Evolutionary conservation across 2,113 vertebrate species (phyloP), one percentile per base, ranked within the genome.

Genomic region (Sorex araneus): DNA sequence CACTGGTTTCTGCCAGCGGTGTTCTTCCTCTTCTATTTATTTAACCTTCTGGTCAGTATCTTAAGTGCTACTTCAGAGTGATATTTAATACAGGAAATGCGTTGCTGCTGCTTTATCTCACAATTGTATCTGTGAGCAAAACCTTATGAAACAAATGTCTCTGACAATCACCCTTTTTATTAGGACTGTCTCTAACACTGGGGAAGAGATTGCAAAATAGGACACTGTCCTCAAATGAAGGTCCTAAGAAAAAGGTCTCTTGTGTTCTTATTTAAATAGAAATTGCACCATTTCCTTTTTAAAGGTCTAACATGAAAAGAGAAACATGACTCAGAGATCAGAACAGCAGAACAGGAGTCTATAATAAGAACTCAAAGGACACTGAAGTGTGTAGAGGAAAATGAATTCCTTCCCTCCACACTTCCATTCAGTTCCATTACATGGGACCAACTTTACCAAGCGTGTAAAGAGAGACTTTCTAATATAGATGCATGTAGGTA

Each of bases 1-100:
- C 8, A 6, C 74, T 10, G 60, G 4, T 30, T 21, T 81, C 79
- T 86, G 76, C 88, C 70, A 23, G 12, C 28, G 4, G 9, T 34
- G 67, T 30, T 60, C 81, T 84, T 76, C 74, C 82, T 50, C 32
- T 80, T 10, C 36, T 95, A 15, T 94, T 94, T 85, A 43, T 64
- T 87, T 95, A 96, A 95, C 89, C 93, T 95, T 95, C 50, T 10
- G 86, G 13, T 70, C 25, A 0, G 19, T 23, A 27, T 74, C 86
- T 66, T 40, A 73, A 94, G 25, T 57, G n/a, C 84, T 70, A 30
- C 84, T 86, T 83, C 77, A 28, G 57, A 21, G 79, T 82, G 88
- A 63, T 13, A 63, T 95, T 88, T 91, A 81, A 92, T 77, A 47
- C n/a, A 8, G 45, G 36, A 94, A 77, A 30, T 30, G n/a, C 12